Conservation (phyloP, 2,888 invertebrate species). For the Rhamphomyia laevipes region DNA sequence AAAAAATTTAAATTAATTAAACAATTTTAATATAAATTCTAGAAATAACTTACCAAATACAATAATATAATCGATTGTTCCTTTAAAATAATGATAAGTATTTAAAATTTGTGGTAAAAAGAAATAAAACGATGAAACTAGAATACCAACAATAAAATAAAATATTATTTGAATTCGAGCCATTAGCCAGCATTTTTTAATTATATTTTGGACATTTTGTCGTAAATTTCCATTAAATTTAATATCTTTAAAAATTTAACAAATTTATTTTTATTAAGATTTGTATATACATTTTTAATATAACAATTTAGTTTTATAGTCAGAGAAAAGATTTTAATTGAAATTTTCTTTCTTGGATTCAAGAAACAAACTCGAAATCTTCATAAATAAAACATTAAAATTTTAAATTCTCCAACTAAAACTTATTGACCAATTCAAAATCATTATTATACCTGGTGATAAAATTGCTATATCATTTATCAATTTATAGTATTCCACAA, state of each 20-base stretch:
- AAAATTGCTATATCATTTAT: constrained; percentile 6
- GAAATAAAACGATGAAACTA: constrained; percentile 20
- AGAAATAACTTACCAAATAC: constrained; percentile 20
- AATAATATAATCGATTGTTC: constrained; percentile 16
- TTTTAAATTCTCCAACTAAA: too few relatives aligned
- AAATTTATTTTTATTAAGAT: too few relatives aligned
- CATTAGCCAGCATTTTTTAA: constrained; percentile 21
- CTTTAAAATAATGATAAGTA: constrained; percentile 17
- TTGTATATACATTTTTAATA: too few relatives aligned
- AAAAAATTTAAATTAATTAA: background rate
- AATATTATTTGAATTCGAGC: constrained; percentile 22
- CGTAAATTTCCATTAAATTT: constrained; percentile 17
- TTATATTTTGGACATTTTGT: constrained; percentile 17
- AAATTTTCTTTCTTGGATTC: too few relatives aligned
- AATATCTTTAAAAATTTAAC: constrained; percentile 20
- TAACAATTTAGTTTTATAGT: too few relatives aligned
- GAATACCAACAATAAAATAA: constrained; percentile 15
- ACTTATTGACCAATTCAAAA: too few relatives aligned
- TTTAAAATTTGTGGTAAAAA: constrained; percentile 18
- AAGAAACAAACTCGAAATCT: too few relatives aligned
- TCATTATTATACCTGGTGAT: constrained; percentile 5
- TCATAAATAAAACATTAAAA: too few relatives aligned
- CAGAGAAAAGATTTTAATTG: too few relatives aligned
- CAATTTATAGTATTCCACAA: constrained; percentile 7
- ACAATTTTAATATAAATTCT: background rate